phyloP scores from a whole-genome alignment of 2,888 invertebrate genomes.

The Caenorhabditis sp. region DNA sequence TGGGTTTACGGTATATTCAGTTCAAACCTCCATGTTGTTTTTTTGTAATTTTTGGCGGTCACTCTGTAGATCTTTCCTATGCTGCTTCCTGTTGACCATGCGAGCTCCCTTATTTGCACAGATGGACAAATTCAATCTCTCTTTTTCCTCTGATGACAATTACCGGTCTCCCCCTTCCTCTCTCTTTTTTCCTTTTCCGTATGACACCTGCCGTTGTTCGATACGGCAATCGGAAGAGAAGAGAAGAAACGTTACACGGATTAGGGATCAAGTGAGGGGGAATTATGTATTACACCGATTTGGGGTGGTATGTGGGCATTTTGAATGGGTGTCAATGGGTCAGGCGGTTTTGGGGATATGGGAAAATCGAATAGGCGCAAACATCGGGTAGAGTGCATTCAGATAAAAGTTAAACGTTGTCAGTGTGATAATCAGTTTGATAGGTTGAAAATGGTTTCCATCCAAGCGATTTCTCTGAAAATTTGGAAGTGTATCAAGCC shows the following conservation, averaged over 20 bases:
- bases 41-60: conserved; percentile 8
- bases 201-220: conserved; percentile 54
- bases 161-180: conserved; percentile 14
- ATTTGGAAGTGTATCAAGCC: too few relatives aligned
- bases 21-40: not conserved
- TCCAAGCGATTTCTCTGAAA: too few relatives aligned
- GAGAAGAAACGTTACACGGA: not conserved
- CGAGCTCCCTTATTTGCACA: conserved; percentile 48
- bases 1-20: too few relatives aligned
- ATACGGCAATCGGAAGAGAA: conserved; percentile 35
- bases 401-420: too few relatives aligned
- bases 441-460: too few relatives aligned
- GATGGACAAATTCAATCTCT: conserved; percentile 27
- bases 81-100: conserved; percentile 34
- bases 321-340: conserved; percentile 14
- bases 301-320: not conserved
- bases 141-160: conserved; percentile 37
- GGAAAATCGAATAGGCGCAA: too few relatives aligned
- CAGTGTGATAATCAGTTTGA: too few relatives aligned
- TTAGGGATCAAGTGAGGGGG: conserved; percentile 2
- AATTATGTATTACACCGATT: conserved; percentile 11
- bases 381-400: too few relatives aligned
- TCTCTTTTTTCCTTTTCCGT: not conserved
- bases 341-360: not conserved
- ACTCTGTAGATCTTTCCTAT: not conserved